A percentile compares a stretch with the other conserved stretches of the same genome.
Evolutionary conservation across 2,888 invertebrate species (phyloP).

Genomic region (Pachydiplax longipennis): DNA sequence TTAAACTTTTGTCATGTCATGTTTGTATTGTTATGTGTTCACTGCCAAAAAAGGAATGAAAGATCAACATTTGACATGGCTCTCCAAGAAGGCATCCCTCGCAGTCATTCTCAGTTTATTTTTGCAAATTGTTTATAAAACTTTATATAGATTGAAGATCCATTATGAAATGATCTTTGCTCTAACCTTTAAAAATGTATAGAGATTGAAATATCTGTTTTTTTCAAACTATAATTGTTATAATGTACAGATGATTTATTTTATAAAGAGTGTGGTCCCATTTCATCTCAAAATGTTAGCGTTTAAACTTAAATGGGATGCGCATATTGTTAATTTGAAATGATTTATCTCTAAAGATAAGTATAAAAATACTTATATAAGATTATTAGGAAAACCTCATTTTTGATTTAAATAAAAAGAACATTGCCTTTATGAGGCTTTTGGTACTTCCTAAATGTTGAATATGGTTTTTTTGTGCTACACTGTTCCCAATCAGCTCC

Average conservation of each 20-base stretch:
- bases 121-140: slow-evolving; percentile 43
- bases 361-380: slow-evolving; percentile 39
- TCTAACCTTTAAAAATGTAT: slow-evolving; percentile 37
- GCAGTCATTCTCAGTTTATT: slow-evolving; percentile 45
- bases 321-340: slow-evolving; percentile 39
- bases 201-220: slow-evolving; percentile 44
- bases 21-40: slow-evolving; percentile 40
- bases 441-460: slow-evolving; percentile 43
- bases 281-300: slow-evolving; percentile 31
- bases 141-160: slow-evolving; percentile 35
- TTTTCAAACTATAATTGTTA: slow-evolving; percentile 42
- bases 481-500: neutral
- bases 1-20: slow-evolving; percentile 38
- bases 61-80: slow-evolving; percentile 40
- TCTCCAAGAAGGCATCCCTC: slow-evolving; percentile 34
- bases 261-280: slow-evolving; percentile 39
- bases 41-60: slow-evolving; percentile 32
- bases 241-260: slow-evolving; percentile 43
- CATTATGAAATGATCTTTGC: slow-evolving; percentile 26
- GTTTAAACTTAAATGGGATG: slow-evolving; percentile 31
- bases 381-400: slow-evolving; percentile 43
- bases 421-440: slow-evolving; percentile 41
- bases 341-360: slow-evolving; percentile 38
- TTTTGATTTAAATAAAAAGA: neutral
- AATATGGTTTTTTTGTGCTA: slow-evolving; percentile 31